Base-by-base conservation (phyloP, 2,113 vertebrate species). In the Tautogolabrus adspersus region DNA sequence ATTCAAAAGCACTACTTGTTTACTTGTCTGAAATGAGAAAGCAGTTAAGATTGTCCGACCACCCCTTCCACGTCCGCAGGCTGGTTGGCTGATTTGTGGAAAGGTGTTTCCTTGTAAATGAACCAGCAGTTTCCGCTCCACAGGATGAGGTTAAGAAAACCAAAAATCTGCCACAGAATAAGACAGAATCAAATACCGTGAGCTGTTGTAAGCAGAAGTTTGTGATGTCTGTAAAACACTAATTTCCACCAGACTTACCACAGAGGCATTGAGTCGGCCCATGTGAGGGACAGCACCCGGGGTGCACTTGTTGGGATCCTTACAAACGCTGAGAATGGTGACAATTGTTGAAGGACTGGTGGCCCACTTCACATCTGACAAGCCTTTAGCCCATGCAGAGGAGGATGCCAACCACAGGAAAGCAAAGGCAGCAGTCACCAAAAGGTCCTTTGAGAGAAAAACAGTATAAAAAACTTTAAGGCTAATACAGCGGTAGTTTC, bases 101-200 rank as follows among this genome's bases (percentile, higher is more conserved):
- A 97, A 1, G 95, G 83, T 0, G 98, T 99, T 92, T 99, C 97
- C 92, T 98, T 97, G 92, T 94, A 98, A 81, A 98, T 96, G 90
- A 98, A 98, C 98, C 98, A 99, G 92, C 96, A 96, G 94, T 97
- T 98, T 74, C 96, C 96, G 3, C 93, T 94, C 98, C 98, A 99
- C 85, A 99, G 92, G 87, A 98, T 92, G 69, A 98, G 95, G 89
- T 96, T 99, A 88, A 99, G 93, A 85, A 98, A 99, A 60, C 98
- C 97, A 54, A 98, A 97, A 79, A 96, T 95, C 98, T 98, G 94
- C 26, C 49, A 38, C 63, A 57, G 8, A 55, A 52, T 15, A 34
- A 72, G 11, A 34, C 2, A 2, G 1, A 2, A 26, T 86, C 10
- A 79, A 63, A 76, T 1, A 42, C 9, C 8, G 1, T 10, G 71